phyloP scores from a whole-genome alignment of 2,113 vertebrate genomes.

The Neolamprologus modestus region DNA sequence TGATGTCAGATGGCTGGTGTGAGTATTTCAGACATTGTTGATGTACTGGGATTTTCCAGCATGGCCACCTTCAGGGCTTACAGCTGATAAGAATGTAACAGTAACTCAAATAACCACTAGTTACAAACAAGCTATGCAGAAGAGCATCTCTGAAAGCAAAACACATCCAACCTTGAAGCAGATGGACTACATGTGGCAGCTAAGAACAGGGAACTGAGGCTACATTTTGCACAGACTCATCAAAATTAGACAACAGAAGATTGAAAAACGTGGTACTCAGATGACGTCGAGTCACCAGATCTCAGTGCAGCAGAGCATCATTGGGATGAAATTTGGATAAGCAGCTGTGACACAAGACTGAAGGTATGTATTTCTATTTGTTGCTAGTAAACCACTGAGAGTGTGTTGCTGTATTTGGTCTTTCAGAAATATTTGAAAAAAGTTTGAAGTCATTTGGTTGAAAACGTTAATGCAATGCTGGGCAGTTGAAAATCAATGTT shows the following conservation, averaged over 20 bases:
- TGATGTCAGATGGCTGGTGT: background rate
- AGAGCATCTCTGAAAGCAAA: background rate
- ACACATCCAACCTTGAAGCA: background rate
- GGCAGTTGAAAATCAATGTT: rapidly evolving
- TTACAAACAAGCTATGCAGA: background rate
- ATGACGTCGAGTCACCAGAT: rapidly evolving
- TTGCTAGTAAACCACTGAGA: background rate
- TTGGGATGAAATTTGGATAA: background rate
- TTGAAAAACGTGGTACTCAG: rapidly evolving
- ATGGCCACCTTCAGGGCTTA: rapidly evolving
- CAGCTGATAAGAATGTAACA: background rate
- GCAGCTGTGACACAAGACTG: background rate
- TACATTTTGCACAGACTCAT: background rate
- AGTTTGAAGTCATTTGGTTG: background rate
- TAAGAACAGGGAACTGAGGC: background rate
- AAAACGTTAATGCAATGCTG: background rate
- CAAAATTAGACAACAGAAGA: background rate
- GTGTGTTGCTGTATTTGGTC: background rate
- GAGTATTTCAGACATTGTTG: background rate
- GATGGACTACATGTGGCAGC: background rate
- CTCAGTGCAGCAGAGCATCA: background rate
- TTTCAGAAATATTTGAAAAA: background rate
- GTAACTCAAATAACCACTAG: background rate
- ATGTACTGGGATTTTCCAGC: background rate
- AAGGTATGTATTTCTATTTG: background rate